These are phyloP conservation scores for Miltochrista miniata DNA, from an alignment of 2,888 invertebrate species.

Conservation along the genomic window DNA sequence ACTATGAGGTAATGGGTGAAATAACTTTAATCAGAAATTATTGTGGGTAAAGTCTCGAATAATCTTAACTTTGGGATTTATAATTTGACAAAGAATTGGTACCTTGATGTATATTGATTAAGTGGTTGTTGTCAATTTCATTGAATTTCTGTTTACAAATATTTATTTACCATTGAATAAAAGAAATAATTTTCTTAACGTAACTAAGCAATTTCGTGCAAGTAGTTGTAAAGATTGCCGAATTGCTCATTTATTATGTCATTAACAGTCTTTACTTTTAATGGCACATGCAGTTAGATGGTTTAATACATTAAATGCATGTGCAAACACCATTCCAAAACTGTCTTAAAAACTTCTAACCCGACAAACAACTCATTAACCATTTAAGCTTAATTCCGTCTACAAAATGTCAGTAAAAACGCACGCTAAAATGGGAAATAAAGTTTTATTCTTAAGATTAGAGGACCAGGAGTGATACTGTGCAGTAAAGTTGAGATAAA, in stretches of 20 bases:
- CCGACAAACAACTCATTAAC: constrained; percentile 73
- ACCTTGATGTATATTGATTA: too few species aligned
- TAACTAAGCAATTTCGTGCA: too few species aligned
- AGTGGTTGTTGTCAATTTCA: too few species aligned
- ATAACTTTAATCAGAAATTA: too few species aligned
- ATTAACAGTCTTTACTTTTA: too few species aligned
- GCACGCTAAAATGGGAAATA: constrained; percentile 72
- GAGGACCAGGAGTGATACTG: constrained; percentile 61
- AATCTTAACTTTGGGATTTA: too few species aligned
- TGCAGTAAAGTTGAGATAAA: constrained; percentile 72
- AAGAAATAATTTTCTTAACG: neutral
- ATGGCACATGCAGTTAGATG: constrained; percentile 1
- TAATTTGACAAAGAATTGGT: too few species aligned
- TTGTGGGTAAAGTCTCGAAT: too few species aligned
- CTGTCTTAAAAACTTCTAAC: constrained; percentile 71
- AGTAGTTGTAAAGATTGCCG: neutral
- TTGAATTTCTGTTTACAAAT: too few species aligned
- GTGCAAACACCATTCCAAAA: constrained; percentile 45
- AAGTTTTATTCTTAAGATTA: constrained; percentile 79
- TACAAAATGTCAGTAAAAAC: constrained; percentile 73
- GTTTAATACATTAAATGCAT: too few species aligned
- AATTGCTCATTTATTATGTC: neutral
- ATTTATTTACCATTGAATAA: neutral
- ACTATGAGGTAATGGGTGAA: too few species aligned
- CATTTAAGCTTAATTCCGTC: constrained; percentile 74